Evolutionary conservation across 1,140 invertebrate genomes (phyloP), one percentile per base, ranked within the genome.

Genomic region (Teleopsis dalmanni): DNA sequence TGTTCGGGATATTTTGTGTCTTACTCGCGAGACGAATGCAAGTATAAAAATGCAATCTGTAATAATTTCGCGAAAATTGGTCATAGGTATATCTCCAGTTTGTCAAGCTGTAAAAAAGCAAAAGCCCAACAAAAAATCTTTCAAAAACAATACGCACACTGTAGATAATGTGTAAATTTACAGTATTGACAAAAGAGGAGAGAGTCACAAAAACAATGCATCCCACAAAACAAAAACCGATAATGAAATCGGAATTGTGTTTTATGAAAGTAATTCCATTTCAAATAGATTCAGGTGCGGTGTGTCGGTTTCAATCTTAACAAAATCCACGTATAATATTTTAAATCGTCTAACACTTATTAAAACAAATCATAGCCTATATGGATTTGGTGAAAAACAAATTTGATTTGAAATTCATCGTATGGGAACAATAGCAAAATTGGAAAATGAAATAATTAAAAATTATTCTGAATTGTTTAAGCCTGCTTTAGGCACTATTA

Each of bases 201-300:
- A n/a, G n/a, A n/a, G n/a, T n/a, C n/a, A n/a, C n/a, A n/a, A n/a
- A n/a, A n/a, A n/a, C n/a, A n/a, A n/a, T n/a, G n/a, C n/a, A n/a
- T n/a, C n/a, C n/a, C n/a, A n/a, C n/a, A n/a, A n/a, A n/a, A n/a
- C n/a, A n/a, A n/a, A n/a, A n/a, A n/a, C n/a, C n/a, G n/a, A n/a
- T n/a, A n/a, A n/a, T n/a, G n/a, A n/a, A n/a, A n/a, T n/a, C n/a
- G n/a, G n/a, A n/a, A n/a, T n/a, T n/a, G n/a, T n/a, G n/a, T 11
- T 22, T 45, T 14, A 19, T 13, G 26, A 33, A 34, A 34, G 31
- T 18, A 45, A 33, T 22, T 34, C 16, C 8, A 19, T 45, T 45
- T 45, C 42, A 45, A 45, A 45, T 45, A 29, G 42, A 33, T 18
- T 45, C 42, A 9, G 42, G 27, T 11, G 42, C 42, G n/a, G n/a